Conservation (phyloP, 2,888 invertebrate genomes). For the Dryobotodes eremita region DNA sequence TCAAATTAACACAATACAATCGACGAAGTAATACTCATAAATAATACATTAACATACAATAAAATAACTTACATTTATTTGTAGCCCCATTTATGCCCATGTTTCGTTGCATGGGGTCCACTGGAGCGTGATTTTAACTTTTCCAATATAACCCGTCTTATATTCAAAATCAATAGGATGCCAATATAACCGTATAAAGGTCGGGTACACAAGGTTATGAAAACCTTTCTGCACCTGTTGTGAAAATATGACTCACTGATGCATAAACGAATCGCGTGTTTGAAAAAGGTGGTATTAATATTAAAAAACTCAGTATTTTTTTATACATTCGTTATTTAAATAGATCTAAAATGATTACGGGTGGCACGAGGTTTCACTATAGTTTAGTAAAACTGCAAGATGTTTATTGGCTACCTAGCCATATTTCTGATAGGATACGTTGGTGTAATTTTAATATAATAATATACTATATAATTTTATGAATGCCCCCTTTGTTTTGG, state of each 20-base stretch:
- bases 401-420: not conserved
- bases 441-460: not conserved
- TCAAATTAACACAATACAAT: slow-evolving; percentile 16
- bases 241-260: slow-evolving; percentile 38
- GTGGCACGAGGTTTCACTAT: not conserved
- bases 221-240: slow-evolving; percentile 50
- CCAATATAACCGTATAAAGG: slow-evolving; percentile 49
- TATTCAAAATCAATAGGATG: slow-evolving; percentile 40
- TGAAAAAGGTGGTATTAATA: slow-evolving; percentile 7
- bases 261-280: slow-evolving; percentile 45
- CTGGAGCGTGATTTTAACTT: slow-evolving; percentile 27
- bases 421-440: not conserved
- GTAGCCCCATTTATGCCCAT: slow-evolving; percentile 5
- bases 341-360: slow-evolving; percentile 34
- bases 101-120: not conserved
- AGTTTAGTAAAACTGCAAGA: slow-evolving; percentile 5
- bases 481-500: too few species aligned
- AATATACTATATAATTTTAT: too few species aligned
- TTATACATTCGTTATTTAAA: not conserved
- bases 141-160: slow-evolving; percentile 34
- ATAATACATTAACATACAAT: slow-evolving; percentile 3
- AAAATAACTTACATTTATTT: slow-evolving; percentile 26
- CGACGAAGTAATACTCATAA: slow-evolving; percentile 21
- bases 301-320: not conserved
- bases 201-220: slow-evolving; percentile 35